Base-by-base conservation (phyloP, 2,113 vertebrate species). In the Amblyopsis rosae region DNA sequence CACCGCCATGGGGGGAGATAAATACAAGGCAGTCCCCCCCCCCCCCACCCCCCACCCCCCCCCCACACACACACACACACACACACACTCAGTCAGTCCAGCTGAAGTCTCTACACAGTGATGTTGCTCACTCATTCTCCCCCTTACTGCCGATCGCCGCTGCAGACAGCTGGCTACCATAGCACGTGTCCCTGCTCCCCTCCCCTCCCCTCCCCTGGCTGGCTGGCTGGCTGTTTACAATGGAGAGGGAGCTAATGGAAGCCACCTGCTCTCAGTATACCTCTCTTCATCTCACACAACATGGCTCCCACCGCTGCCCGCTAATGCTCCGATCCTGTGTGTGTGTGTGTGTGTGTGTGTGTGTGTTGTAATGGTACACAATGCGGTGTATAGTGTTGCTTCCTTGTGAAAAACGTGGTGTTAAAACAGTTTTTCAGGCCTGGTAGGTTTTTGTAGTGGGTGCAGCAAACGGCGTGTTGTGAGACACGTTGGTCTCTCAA, bases 231-330 rank as follows among this genome's bases (percentile, higher is more conserved):
- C 57, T 80, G 68, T 85, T 80, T 73, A 82, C 80, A 88, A 89
- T 89, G 75, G 77, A 82, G 80, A 83, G 58, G 17, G 64, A 67
- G 73, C 68, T 81, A 82, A 83, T 85, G 67, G 74, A 76, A 76
- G 76, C 73, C 70, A 74, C 77, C 75, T 53, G 64, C 51, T 10
- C 26, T 57, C 11, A 8, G 10, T 63, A 16, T 9, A 46, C 63
- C 50, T 35, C 61, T 49, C 46, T 56, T 69, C 13, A 56, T 73
- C 59, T 69, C 73, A 68, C 49, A 74, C 65, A 78, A 59, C 75
- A 82, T 78, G 71, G 55, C 59, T 71, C 17, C 75, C 70, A 65
- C 63, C 62, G 51, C 56, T 15, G 0, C 16, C 35, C 65, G 10
- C 41, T 12, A 15, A 13, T 47, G 12, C 11, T 51, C 11, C 61